Evolutionary conservation across 1,140 invertebrate genomes (phyloP).

Genomic region (Pseudomyrmex pallidus): DNA sequence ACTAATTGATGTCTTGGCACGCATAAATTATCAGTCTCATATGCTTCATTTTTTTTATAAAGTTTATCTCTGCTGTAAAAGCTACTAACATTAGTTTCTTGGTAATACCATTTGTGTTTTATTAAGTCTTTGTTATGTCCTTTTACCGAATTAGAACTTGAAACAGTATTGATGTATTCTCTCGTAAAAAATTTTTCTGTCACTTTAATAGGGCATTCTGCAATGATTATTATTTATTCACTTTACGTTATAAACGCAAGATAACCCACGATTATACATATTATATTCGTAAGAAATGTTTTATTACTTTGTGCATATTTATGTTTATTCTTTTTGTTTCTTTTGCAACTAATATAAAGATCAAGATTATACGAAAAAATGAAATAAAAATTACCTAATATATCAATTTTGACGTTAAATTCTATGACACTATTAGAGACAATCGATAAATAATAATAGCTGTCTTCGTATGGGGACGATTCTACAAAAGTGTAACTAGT

Average conservation of each 20-base stretch:
- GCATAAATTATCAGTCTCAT: constrained; percentile 77
- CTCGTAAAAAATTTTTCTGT: constrained; percentile 73
- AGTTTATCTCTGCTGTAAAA: constrained; percentile 41
- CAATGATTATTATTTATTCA: constrained; percentile 32
- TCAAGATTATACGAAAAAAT: neutral
- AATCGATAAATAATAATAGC: constrained; percentile 86
- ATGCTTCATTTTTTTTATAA: constrained; percentile 45
- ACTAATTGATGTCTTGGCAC: constrained; percentile 84
- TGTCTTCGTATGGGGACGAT: constrained; percentile 85
- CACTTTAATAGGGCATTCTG: constrained; percentile 80
- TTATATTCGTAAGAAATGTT: too few species aligned
- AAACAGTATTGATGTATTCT: constrained; percentile 61
- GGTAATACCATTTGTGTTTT: constrained; percentile 27
- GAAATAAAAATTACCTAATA: constrained; percentile 79
- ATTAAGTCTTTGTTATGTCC: constrained; percentile 62
- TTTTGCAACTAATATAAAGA: neutral
- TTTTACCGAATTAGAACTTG: constrained; percentile 59
- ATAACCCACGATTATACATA: neutral
- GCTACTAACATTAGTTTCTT: constrained; percentile 51
- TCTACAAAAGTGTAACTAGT: constrained; percentile 81
- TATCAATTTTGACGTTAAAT: constrained; percentile 83
- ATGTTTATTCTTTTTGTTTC: neutral
- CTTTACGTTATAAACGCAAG: neutral
- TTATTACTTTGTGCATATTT: neutral
- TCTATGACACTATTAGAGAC: constrained; percentile 83